A percentile compares a stretch with the other conserved stretches of the same genome.
phyloP scores from a whole-genome alignment of 2,113 vertebrate species.

The Hippocampus guttulatus region DNA sequence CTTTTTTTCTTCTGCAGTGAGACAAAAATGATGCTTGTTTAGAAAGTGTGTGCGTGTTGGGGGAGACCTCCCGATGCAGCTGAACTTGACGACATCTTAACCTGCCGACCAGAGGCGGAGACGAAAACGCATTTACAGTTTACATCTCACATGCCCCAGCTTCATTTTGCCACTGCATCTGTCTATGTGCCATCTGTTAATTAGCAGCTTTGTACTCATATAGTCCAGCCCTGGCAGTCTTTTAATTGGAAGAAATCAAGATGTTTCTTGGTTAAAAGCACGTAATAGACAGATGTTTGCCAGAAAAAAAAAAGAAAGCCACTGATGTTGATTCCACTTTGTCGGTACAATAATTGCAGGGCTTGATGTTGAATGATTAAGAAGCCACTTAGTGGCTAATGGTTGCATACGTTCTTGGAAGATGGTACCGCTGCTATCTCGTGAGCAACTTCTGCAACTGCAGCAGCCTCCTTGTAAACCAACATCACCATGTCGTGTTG shows the following conservation, averaged over 20 bases:
- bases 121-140: not conserved
- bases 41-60: too few relatives aligned
- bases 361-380: not conserved
- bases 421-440: not conserved
- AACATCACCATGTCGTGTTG: not conserved
- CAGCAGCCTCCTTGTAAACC: not conserved
- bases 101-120: constrained; percentile 17
- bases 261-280: not conserved
- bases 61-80: constrained; percentile 6
- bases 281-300: not conserved
- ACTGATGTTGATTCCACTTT: not conserved
- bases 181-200: not conserved
- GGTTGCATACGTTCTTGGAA: not conserved
- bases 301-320: too few relatives aligned
- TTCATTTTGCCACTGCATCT: not conserved
- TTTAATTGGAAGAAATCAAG: not conserved
- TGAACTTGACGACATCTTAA: constrained; percentile 33
- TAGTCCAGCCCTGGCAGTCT: not conserved
- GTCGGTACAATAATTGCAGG: not conserved
- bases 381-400: not conserved
- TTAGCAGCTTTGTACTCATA: not conserved
- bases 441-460: not conserved
- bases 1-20: not conserved
- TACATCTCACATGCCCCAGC: not conserved
- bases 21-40: not conserved